phyloP scores from a whole-genome alignment of 2,797 vertebrate genomes.

The Acanthurus tractus region DNA sequence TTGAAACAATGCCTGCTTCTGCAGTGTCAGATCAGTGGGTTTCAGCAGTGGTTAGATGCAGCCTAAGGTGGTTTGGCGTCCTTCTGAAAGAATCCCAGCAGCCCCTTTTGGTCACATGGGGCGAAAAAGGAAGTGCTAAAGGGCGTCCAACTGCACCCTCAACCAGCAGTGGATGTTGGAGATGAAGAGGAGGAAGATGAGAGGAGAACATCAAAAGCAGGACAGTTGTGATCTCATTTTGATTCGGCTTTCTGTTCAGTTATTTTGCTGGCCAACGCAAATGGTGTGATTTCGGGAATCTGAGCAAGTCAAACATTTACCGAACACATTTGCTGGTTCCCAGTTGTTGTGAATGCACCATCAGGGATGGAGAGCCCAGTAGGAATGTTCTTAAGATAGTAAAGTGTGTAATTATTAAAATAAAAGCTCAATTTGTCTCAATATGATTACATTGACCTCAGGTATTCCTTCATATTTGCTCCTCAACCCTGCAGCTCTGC shows the following conservation, averaged over 20 bases:
- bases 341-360: constrained; percentile 5
- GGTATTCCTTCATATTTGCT: background rate
- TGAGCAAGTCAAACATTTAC: constrained; percentile 42
- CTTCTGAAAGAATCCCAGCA: constrained; percentile 65
- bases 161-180: constrained; percentile 37
- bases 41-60: constrained; percentile 51
- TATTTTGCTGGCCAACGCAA: constrained; percentile 9
- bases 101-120: constrained; percentile 51
- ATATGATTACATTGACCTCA: background rate
- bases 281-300: constrained; percentile 24
- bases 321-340: constrained; percentile 1
- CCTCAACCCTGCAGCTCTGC: background rate
- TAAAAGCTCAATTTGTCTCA: background rate
- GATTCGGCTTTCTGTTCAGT: constrained; percentile 28
- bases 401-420: background rate
- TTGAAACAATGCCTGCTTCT: constrained; percentile 76
- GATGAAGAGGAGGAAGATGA: constrained; percentile 55
- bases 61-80: constrained; percentile 67
- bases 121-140: constrained; percentile 61
- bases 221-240: constrained; percentile 29
- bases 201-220: constrained; percentile 51
- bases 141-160: constrained; percentile 44
- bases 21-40: constrained; percentile 65
- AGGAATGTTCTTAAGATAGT: background rate
- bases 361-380: background rate